Base-by-base conservation (phyloP, 2,888 invertebrate species). In the Drosophila ochracea region DNA sequence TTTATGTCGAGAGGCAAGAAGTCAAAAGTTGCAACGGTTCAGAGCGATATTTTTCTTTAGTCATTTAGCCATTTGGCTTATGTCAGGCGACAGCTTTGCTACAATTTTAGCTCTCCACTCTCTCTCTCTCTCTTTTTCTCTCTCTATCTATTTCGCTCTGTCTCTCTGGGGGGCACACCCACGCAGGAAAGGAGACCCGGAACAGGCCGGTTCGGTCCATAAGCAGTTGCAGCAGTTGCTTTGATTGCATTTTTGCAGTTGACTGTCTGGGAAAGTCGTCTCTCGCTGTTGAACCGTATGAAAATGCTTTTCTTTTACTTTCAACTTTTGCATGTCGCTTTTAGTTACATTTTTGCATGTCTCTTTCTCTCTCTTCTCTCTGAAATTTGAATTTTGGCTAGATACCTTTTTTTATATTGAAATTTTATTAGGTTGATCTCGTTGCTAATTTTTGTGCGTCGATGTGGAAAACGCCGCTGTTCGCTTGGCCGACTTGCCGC, bases 231-330 rank as follows among this genome's bases (percentile, higher is more conserved):
- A 76, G 72, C 81, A 71, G 57, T 68, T 57, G 68, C 71, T 53
- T 25, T 47, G 72, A 76, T 70, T 80, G 72, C 80, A 82, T 73
- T 82, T 66, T 68, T 72, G 64, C 66, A 66, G 55, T 58, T 31
- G 61, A 70, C 62, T 61, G 75, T 74, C 84, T 82, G 80, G 83
- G 91, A 90, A 91, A 90, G 90, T 91, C 84, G 68, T 50, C 65
- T 41, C 57, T 43, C 43, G 35, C 61, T 31, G 59, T 37, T 76
- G 54, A 59, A 75, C 47, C 37, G 76, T 54, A 62, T 52, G 49
- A 43, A 75, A 77, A 59, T 77, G 78, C 73, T 91, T 91, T 88
- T 90, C 91, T 91, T 91, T 92, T 91, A 91, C 92, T 91, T 91
- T 91, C 92, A 87, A 85, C 84, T 89, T 83, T 85, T 83, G 81